These are phyloP conservation scores for Centropristis striata DNA, from an alignment of 2,113 vertebrate species.

Conservation along the genomic window DNA sequence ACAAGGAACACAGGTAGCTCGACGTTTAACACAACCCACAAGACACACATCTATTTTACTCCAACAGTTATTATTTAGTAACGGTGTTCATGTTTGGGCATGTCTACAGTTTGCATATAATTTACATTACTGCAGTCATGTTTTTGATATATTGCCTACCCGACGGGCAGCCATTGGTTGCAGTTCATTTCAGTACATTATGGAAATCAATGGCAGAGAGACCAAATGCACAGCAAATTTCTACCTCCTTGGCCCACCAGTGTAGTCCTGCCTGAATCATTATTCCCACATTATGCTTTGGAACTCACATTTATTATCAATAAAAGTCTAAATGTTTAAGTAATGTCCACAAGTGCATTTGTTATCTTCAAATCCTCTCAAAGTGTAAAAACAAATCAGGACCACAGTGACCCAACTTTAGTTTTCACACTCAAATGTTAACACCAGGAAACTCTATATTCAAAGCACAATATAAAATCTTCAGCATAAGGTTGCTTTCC, in stretches of 20 bases:
- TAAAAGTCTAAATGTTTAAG: not conserved
- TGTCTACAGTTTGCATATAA: not conserved
- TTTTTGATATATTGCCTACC: not conserved
- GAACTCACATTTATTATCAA: not conserved
- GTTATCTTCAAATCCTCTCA: not conserved
- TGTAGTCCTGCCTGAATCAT: not conserved
- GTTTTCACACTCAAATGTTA: too few species aligned
- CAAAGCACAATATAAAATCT: not conserved
- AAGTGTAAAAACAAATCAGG: not conserved
- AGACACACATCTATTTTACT: not conserved
- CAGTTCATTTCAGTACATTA: not conserved
- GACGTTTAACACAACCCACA: not conserved
- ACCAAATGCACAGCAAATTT: not conserved
- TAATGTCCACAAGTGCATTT: not conserved
- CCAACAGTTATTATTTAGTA: not conserved
- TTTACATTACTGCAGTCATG: not conserved
- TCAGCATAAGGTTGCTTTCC: not conserved
- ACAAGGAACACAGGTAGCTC: slow-evolving; percentile 97
- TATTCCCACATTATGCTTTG: too few species aligned
- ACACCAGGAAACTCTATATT: not conserved
- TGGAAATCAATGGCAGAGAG: not conserved
- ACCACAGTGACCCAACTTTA: not conserved
- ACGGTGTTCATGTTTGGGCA: not conserved
- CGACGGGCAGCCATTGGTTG: not conserved
- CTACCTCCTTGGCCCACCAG: not conserved